Base-by-base conservation (phyloP, 23 tunicate genomes). In the Styela plicata region DNA sequence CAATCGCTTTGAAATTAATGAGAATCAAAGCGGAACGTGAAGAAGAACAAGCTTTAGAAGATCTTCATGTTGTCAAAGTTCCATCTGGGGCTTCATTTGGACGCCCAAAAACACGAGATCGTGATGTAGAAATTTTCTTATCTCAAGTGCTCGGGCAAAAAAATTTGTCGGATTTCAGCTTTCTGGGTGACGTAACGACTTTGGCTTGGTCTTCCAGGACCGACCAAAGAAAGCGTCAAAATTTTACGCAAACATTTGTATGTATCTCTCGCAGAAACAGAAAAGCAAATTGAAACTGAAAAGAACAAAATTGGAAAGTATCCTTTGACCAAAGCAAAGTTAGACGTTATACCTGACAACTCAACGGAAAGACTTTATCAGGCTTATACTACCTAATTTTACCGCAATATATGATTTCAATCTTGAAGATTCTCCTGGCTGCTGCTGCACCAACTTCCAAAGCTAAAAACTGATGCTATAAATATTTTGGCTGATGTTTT, bases 401-500 rank as follows among this genome's bases (percentile, higher is more conserved):
- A 19, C 97, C 99, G 22, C 88, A 91, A 65, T 91, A 96, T 79
- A 88, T 96, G 90, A 96, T 96, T 69, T 96, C 99, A 2, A 63
- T 96, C 52, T 74, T 96, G 73, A 89, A 96, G 82, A 87, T 96
- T 17, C 64, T 96, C 52, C 94, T 96, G 3, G 99, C 99, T n/a
- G 99, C 99, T 52, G 99, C 99, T 5, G n/a, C n/a, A n/a, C 99
- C 99, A 27, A 91, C 97, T 18, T 77, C 97, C 10, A 96, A 91
- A 64, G 80, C 90, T 2, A n/a, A 88, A 93, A 63, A 93, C 68
- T 29, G 98, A 93, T 26, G 80, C 98, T 7, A 85, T 93, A 37
- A 93, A 88, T 44, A 85, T 93, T 62, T 64, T 93, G 63, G 78
- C 93, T 7, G 98, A 93, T 81, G 93, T 93, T 25, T 57, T 93